Base-by-base conservation (phyloP, 1,140 invertebrate species). In the Cotesia chilonis region DNA sequence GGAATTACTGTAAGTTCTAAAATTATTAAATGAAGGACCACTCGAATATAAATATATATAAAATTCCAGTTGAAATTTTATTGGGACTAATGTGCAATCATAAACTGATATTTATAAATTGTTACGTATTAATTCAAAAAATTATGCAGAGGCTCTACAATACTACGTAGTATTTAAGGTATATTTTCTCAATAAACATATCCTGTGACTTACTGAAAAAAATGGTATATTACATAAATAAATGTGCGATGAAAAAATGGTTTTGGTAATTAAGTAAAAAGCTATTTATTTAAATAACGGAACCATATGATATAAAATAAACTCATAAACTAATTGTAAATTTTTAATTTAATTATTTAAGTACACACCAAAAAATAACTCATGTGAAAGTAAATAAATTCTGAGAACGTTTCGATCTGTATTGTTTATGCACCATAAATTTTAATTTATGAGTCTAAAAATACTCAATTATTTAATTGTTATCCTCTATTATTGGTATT, bases 161-260 rank as follows among this genome's bases (percentile, higher is more conserved):
- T 41, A 54, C 52, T 51, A 51, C 20, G 38, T 20, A 20, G 37
- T 60, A 77, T 65, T 74, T 77, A 78, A 84, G 78, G 81, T 80
- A 81, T 82, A 82, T 85, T 82, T 85, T 85, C 82, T 84, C 82
- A 80, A 82, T 70, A 82, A 74, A 85, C 82, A 85, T 85, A 85
- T 85, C 84, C 82, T 77, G 77, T 76, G 74, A 73, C 64, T 69
- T 55, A 73, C 59, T 68, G 51, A 69, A 55, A 38, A 47, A 36
- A 73, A 60, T 9, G 6, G 36, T 71, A 72, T 67, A 66, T 67
- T 72, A 59, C 55, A 59, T 72, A 72, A 35, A 59, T 55, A 71
- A 71, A 65, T 66, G 61, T 71, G 69, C 59, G 63, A 70, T 70
- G 59, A 35, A 63, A 64, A 64, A 17, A 14, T 36, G 54, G 4